Evolutionary conservation across 2,797 vertebrate genomes (phyloP).

Genomic region (Crocodylus rhombifer): DNA sequence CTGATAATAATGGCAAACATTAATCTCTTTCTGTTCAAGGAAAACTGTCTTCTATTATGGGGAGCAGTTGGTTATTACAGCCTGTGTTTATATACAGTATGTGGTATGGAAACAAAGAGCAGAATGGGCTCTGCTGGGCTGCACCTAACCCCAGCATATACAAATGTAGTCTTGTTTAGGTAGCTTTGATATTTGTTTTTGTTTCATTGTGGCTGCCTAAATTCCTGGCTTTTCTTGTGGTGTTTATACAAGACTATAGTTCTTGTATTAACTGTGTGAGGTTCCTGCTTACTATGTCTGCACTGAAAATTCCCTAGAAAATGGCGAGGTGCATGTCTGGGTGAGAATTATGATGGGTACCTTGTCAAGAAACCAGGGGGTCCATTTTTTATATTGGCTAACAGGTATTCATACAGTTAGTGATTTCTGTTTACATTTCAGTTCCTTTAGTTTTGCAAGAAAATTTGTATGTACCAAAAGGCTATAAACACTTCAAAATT

Average conservation of each 20-base stretch:
- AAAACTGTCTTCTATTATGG: fast-evolving
- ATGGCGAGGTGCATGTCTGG: background rate
- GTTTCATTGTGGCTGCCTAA: slow-evolving; percentile 22
- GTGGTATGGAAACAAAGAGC: background rate
- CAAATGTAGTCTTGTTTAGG: slow-evolving; percentile 48
- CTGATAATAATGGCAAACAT: slow-evolving; percentile 7
- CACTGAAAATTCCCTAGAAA: background rate
- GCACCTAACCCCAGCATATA: background rate
- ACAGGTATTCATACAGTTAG: background rate
- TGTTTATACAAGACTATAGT: background rate
- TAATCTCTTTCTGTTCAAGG: slow-evolving; percentile 8
- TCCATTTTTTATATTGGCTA: fast-evolving
- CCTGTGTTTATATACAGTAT: background rate
- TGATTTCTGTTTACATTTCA: background rate
- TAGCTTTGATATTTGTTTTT: slow-evolving; percentile 43
- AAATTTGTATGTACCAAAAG: background rate
- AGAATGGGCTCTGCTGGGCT: slow-evolving; percentile 52
- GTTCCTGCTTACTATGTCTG: fast-evolving
- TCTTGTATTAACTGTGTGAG: background rate
- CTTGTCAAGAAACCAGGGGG: fast-evolving
- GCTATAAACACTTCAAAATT: background rate
- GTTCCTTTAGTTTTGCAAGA: background rate
- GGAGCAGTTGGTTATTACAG: background rate
- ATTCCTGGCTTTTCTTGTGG: background rate
- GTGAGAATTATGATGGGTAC: background rate